Percentiles rank a stretch among this genome's conserved stretches.
Evolutionary conservation across 2,888 invertebrate species (phyloP).

Genomic region (Dendrolimus pini): DNA sequence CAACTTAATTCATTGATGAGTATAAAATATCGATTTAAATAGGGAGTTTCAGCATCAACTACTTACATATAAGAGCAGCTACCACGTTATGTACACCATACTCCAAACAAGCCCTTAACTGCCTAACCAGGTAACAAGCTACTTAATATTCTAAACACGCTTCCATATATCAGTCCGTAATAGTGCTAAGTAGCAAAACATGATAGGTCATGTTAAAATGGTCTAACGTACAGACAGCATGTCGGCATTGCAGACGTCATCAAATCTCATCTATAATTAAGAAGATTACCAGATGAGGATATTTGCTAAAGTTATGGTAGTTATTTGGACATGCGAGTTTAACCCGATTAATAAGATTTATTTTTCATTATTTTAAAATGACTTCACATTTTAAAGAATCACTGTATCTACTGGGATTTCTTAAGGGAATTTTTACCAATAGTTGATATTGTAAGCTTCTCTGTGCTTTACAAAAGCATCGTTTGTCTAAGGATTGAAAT

Average conservation of each 20-base stretch:
- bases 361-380: too few species aligned
- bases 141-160: not conserved
- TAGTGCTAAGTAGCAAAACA: not conserved
- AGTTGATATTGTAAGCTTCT: too few species aligned
- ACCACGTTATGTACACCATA: too few species aligned
- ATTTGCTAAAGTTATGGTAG: slow-evolving; percentile 16
- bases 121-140: not conserved
- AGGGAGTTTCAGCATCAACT: too few species aligned
- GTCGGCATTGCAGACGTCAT: slow-evolving; percentile 19
- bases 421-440: too few species aligned
- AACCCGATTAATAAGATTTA: not conserved
- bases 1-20: too few species aligned
- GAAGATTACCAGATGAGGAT: slow-evolving; percentile 31
- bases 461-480: too few species aligned
- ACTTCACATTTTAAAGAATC: too few species aligned
- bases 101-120: not conserved
- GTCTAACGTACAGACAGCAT: not conserved
- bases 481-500: too few species aligned
- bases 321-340: not conserved
- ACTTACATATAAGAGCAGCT: too few species aligned
- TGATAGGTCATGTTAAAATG: not conserved
- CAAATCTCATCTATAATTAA: slow-evolving; percentile 52
- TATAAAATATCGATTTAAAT: too few species aligned
- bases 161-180: not conserved
- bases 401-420: too few species aligned